These are phyloP conservation scores for Atta cephalotes DNA, from an alignment of 1,140 invertebrate species.

Conservation along the genomic window DNA sequence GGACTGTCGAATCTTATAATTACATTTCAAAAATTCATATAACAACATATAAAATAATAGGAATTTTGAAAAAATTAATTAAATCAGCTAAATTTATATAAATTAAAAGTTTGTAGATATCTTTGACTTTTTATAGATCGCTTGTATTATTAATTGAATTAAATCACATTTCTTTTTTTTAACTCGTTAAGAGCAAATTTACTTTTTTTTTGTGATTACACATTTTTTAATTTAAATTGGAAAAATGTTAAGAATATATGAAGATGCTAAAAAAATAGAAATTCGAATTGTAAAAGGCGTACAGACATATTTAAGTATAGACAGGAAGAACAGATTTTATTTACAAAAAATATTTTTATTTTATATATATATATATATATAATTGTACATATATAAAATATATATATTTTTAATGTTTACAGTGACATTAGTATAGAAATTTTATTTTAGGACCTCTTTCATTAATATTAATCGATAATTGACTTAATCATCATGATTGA, in stretches of 20 bases:
- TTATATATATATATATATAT: background rate
- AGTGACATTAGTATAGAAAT: background rate
- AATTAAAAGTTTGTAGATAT: background rate
- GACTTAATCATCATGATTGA: no score
- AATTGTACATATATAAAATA: background rate
- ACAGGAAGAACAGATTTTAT: background rate
- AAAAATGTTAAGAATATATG: background rate
- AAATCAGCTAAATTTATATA: no score
- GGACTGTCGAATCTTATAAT: no score
- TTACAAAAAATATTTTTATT: slow-evolving; percentile 18
- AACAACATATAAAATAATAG: no score
- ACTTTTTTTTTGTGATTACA: background rate
- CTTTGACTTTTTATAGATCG: background rate
- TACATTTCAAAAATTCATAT: no score
- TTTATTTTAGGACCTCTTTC: no score
- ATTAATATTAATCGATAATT: no score
- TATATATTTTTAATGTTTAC: background rate
- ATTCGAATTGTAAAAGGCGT: background rate
- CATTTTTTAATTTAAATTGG: background rate
- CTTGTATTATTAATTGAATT: no score
- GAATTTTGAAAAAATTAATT: no score
- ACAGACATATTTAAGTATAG: background rate
- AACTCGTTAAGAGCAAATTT: background rate
- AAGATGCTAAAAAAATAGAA: background rate
- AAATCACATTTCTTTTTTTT: background rate